phyloP scores from a whole-genome alignment of 2,797 vertebrate species.

The Molossus molossus region DNA sequence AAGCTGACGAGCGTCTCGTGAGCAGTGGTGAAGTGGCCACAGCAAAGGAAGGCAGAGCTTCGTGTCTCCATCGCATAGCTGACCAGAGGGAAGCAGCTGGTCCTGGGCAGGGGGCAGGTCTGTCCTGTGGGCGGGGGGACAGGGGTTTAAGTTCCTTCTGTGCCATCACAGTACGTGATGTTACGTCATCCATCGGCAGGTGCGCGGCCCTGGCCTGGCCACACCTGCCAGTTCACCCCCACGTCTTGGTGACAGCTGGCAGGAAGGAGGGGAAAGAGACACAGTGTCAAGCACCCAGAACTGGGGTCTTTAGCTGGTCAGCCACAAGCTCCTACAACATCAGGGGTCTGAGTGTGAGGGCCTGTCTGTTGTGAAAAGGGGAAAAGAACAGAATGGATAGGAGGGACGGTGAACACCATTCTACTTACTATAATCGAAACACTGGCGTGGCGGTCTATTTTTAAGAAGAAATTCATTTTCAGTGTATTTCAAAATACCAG shows the following conservation, averaged over 20 bases:
- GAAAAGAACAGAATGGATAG: not conserved
- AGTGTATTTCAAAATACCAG: not conserved
- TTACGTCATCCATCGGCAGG: fast-evolving
- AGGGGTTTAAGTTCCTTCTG: not conserved
- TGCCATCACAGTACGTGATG: fast-evolving
- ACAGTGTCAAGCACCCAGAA: not conserved
- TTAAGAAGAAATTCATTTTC: not conserved
- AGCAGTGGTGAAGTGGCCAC: not conserved
- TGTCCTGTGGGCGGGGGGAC: not conserved
- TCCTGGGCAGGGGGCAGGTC: not conserved
- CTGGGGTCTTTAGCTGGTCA: not conserved
- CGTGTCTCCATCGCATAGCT: fast-evolving
- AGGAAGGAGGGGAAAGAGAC: not conserved
- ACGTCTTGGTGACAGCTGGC: not conserved
- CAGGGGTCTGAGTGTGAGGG: not conserved
- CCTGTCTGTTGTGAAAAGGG: not conserved
- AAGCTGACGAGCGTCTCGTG: too few relatives aligned
- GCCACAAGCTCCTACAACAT: not conserved
- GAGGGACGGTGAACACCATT: not conserved
- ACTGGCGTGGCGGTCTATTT: not conserved
- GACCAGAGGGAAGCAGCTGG: not conserved
- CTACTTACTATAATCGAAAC: not conserved
- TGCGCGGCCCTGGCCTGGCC: too few relatives aligned
- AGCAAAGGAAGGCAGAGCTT: not conserved
- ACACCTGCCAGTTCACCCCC: not conserved